Evolutionary conservation across 2,797 vertebrate species (phyloP).

Genomic region (Onychomys torridus): DNA sequence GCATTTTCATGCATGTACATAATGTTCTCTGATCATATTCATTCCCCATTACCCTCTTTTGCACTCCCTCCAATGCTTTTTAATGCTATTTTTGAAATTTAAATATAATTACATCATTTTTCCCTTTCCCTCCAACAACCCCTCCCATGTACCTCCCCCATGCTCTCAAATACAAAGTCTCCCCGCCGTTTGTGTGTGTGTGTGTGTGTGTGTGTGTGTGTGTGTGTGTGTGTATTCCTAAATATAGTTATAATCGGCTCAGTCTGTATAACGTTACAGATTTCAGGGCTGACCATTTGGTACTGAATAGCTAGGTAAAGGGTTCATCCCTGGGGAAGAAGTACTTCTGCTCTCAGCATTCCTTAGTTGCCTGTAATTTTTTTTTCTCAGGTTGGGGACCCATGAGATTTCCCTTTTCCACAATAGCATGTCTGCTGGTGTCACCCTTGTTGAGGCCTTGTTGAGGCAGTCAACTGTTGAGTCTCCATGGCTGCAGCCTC

Average conservation of each 20-base stretch:
- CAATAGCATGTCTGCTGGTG: background rate
- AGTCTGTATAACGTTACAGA: background rate
- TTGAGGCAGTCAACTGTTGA: background rate
- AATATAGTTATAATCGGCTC: background rate
- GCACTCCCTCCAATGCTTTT: background rate
- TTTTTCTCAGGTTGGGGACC: background rate
- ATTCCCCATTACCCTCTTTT: background rate
- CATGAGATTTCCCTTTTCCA: background rate
- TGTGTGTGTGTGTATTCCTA: background rate
- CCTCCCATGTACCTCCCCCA: background rate
- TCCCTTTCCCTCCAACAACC: background rate
- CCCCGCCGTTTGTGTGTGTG: background rate
- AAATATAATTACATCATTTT: conserved; percentile 3
- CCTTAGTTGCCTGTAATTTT: background rate
- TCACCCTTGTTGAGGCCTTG: background rate
- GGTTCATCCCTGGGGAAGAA: background rate
- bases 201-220: background rate
- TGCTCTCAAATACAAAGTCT: background rate
- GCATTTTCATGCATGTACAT: background rate
- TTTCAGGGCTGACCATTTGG: background rate
- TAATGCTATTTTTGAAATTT: background rate
- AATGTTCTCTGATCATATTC: background rate
- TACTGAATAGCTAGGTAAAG: background rate
- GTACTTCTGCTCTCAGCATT: background rate
- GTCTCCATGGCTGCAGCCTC: background rate